Evolutionary conservation across 2,888 invertebrate species (phyloP), one percentile per base, ranked within the genome.

Genomic region (Camponotus fellah): DNA sequence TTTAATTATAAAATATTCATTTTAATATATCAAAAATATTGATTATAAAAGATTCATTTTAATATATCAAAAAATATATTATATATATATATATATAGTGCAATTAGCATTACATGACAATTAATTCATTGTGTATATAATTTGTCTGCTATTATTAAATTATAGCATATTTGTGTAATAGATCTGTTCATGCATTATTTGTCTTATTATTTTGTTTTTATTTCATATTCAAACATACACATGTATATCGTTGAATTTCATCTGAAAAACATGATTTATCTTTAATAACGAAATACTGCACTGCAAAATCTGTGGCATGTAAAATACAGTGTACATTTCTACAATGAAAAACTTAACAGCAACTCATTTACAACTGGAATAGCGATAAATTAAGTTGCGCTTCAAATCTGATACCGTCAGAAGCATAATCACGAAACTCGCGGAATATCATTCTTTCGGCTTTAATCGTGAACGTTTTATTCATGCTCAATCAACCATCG

Each of bases 391-490:
- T 72, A 74, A 72, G 46, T 72, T 80, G 79, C 74, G 74, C 62
- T 80, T 72, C 46, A 62, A 72, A 80, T 80, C 79, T 80, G 79
- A 80, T 80, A 80, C 1, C 74, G 74, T 46, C 21, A 12, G 74
- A 46, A 46, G 79, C 79, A 72, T 72, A 80, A 80, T 80, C 79
- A 60, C 79, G 46, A 80, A 80, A 80, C 74, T 72, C 72, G 26
- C 17, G 34, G 8, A 60, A 60, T 56, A 46, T 17, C 60, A 46
- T 46, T 0, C 53, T 40, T 26, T 56, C 34, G 21, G 34, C 21
- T 60, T 46, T 21, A 56, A 43, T 69, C 32, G 68, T 68, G 77
- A 68, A 46, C 77, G 58, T 40, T 60, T 60, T 74, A 80, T 72
- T 80, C 79, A 74, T 72, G 79, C 74, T 80, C 79, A 49, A 80